phyloP scores from a whole-genome alignment of 2,888 invertebrate species.

The Leptinotarsa rubiginosa region DNA sequence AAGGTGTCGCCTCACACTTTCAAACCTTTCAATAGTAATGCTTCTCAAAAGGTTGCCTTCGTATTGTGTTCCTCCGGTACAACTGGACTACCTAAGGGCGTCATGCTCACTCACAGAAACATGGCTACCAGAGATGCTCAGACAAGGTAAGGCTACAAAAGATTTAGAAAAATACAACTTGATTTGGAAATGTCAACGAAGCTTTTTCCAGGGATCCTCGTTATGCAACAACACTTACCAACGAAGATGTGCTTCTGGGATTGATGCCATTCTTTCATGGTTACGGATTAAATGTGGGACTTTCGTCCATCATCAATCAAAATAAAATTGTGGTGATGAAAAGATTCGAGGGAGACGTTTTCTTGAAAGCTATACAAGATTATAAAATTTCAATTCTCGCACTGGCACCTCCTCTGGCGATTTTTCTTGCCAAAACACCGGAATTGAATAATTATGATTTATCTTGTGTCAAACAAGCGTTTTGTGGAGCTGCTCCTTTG shows the following conservation, averaged over 20 bases:
- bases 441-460: constrained; percentile 80
- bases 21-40: constrained; percentile 42
- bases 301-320: constrained; percentile 42
- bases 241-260: constrained; percentile 35
- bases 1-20: constrained; percentile 35
- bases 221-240: constrained; percentile 1
- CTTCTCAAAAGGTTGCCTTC: constrained; percentile 49
- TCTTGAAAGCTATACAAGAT: constrained; percentile 76
- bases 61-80: constrained; percentile 77
- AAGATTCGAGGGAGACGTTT: constrained; percentile 67
- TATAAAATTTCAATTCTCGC: constrained; percentile 75
- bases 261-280: constrained; percentile 55
- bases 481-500: constrained; percentile 85
- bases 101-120: constrained; percentile 73
- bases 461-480: constrained; percentile 74
- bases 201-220: constrained; percentile 43
- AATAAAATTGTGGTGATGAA: constrained; percentile 48
- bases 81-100: constrained; percentile 77
- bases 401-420: constrained; percentile 84
- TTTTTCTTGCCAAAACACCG: constrained; percentile 84
- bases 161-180: too few species aligned
- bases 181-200: too few species aligned
- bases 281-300: constrained; percentile 50
- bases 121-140: constrained; percentile 42
- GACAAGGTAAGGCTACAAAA: constrained; percentile 31